A percentile compares a stretch with the other conserved stretches of the same genome.
Evolutionary conservation across 2,797 vertebrate genomes (phyloP).

Genomic region (Balearica regulorum): DNA sequence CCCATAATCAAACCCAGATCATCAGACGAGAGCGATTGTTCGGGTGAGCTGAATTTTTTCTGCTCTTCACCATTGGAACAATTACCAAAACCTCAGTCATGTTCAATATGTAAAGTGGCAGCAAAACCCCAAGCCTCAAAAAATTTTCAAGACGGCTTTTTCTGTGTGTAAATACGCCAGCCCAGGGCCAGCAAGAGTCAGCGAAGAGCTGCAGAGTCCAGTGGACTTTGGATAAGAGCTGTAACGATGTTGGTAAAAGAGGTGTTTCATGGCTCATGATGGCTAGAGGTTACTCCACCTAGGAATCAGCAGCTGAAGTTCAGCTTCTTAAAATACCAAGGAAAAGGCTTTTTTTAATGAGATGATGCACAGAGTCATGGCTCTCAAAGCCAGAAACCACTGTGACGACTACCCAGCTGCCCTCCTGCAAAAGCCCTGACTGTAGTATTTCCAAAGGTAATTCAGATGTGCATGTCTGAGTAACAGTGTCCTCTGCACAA

Average conservation of each 20-base stretch:
- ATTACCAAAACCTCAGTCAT: conserved; percentile 51
- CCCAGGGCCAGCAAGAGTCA: not conserved
- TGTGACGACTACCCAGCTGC: not conserved
- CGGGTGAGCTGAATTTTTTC: not conserved
- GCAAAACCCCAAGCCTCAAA: conserved; percentile 19
- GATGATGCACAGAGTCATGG: not conserved
- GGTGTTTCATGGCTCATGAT: not conserved
- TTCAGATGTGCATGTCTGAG: not conserved
- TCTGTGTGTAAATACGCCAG: not conserved
- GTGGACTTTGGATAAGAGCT: not conserved
- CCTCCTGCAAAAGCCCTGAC: not conserved
- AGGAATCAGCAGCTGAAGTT: not conserved
- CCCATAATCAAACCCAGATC: conserved; percentile 46
- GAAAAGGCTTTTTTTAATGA: not conserved
- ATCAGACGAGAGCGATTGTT: not conserved
- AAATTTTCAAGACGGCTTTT: not conserved
- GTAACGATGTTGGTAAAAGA: not conserved
- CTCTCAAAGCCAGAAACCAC: not conserved
- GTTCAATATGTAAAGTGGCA: conserved; percentile 34
- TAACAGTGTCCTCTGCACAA: not conserved
- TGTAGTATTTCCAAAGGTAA: not conserved
- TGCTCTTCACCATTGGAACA: conserved; percentile 16
- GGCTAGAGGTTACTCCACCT: not conserved
- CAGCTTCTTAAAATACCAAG: not conserved
- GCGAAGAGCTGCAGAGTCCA: not conserved